Conservation (phyloP, 2,888 invertebrate species). For the Himalopsyche japonica region DNA sequence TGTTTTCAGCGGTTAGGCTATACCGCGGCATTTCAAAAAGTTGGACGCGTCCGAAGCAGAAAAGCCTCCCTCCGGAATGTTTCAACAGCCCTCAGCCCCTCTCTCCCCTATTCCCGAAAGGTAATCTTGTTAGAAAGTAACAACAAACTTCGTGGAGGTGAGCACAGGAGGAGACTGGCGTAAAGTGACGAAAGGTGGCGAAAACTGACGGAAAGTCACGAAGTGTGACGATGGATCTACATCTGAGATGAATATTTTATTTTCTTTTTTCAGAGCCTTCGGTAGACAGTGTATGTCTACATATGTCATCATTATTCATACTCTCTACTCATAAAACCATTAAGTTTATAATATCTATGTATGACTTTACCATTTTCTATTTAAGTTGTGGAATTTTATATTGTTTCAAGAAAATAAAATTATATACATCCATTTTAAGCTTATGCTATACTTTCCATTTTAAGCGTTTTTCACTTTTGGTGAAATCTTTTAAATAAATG, state of each 20-base stretch:
- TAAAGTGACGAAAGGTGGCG: neutral
- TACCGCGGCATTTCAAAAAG: neutral
- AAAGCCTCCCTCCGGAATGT: neutral
- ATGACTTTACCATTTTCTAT: too few species aligned
- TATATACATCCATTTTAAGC: too few species aligned
- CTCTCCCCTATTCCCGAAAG: neutral
- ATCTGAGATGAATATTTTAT: neutral
- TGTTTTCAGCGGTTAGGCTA: neutral
- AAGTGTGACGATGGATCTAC: neutral
- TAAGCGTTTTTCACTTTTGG: too few species aligned
- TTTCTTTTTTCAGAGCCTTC: neutral
- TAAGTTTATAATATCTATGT: too few species aligned
- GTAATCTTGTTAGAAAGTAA: conserved; percentile 1
- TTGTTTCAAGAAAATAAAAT: too few species aligned
- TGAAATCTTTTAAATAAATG: too few species aligned
- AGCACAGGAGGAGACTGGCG: neutral
- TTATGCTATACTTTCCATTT: too few species aligned
- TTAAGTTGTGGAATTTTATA: too few species aligned
- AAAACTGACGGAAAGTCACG: neutral
- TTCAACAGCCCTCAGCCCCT: neutral
- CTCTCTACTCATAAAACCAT: too few species aligned
- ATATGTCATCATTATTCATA: too few species aligned
- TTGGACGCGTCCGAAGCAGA: neutral
- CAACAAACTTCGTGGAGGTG: neutral
- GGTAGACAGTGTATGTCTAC: too few species aligned